These are phyloP conservation scores for Drosophila sturtevanti DNA, from an alignment of 1,140 invertebrate species.

Conservation along the genomic window DNA sequence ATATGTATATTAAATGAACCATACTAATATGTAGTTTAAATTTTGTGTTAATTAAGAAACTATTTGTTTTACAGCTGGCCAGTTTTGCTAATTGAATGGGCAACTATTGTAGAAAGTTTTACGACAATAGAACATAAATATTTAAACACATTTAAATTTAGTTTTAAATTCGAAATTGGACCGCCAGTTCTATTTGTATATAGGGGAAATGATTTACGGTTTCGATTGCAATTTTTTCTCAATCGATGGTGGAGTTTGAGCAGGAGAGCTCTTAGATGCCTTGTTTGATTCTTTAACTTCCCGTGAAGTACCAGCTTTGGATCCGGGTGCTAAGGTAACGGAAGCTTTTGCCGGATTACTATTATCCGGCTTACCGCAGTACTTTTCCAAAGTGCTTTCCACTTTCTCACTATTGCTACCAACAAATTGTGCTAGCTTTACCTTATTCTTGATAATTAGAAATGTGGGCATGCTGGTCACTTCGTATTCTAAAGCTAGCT, in stretches of 20 bases:
- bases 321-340: neutral
- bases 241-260: neutral
- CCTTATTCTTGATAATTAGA: conserved; percentile 91
- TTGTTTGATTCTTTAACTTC: neutral
- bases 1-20: no score
- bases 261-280: neutral
- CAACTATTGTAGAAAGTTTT: neutral
- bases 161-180: neutral
- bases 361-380: conserved; percentile 46
- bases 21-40: no score
- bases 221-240: neutral
- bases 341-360: neutral
- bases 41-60: no score
- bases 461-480: conserved; percentile 96
- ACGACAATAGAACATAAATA: neutral
- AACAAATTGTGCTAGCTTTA: conserved; percentile 89
- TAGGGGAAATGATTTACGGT: neutral
- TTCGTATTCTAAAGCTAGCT: conserved; percentile 90
- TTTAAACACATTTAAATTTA: neutral
- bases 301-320: neutral
- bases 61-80: no score
- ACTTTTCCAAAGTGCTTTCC: conserved; percentile 86
- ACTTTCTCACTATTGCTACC: conserved; percentile 88
- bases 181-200: neutral
- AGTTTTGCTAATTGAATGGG: no score